Percentiles rank a stretch among this genome's conserved stretches.
phyloP scores from a whole-genome alignment of 2,113 vertebrate species.

The Synchiropus splendidus region DNA sequence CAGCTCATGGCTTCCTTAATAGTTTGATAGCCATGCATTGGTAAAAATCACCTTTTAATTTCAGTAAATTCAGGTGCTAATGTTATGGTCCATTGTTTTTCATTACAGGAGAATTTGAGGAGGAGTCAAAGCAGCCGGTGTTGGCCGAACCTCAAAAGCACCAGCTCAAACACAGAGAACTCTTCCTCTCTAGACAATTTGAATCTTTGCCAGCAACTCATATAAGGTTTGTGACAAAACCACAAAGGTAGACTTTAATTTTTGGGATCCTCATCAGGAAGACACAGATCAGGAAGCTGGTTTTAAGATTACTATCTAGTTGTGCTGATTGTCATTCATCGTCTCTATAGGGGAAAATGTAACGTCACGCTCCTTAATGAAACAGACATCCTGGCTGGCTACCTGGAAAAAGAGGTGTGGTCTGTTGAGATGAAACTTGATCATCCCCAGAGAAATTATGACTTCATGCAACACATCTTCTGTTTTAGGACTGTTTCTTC shows the following conservation, averaged over 20 bases:
- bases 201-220: slow-evolving; percentile 88
- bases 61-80: no score
- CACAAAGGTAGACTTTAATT: not conserved
- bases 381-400: slow-evolving; percentile 80
- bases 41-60: no score
- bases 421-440: not conserved
- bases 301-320: not conserved
- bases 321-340: slow-evolving; percentile 1
- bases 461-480: not conserved
- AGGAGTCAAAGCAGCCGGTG: slow-evolving; percentile 85
- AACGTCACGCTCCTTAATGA: slow-evolving; percentile 89
- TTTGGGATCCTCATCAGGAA: no score
- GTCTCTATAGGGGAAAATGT: slow-evolving; percentile 77
- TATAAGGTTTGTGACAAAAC: slow-evolving; percentile 73
- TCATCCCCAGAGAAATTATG: not conserved
- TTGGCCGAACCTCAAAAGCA: slow-evolving; percentile 81
- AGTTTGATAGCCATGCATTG: no score
- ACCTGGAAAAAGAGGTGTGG: slow-evolving; percentile 79
- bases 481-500: slow-evolving; percentile 84
- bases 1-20: no score
- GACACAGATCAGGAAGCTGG: no score
- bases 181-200: slow-evolving; percentile 87
- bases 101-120: slow-evolving; percentile 88
- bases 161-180: slow-evolving; percentile 87
- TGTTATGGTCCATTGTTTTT: no score